Conservation (phyloP, 2,888 invertebrate species). For the Sesia apiformis region DNA sequence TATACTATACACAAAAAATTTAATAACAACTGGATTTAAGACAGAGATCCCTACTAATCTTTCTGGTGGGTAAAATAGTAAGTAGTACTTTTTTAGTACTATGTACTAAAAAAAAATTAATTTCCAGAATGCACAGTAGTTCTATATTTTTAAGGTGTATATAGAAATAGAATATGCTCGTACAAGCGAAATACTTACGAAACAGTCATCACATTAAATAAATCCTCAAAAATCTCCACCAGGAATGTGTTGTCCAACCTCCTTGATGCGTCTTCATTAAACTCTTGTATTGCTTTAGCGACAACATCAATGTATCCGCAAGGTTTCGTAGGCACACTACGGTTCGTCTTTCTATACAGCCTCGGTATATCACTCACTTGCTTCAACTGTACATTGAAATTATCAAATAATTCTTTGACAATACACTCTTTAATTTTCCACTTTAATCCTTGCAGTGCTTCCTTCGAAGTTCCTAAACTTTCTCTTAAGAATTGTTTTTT, state of each 20-base stretch:
- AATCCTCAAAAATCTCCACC: constrained; percentile 39
- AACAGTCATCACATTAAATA: constrained; percentile 68
- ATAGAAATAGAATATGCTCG: background rate
- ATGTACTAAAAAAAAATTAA: no score
- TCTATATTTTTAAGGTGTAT: background rate
- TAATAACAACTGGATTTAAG: no score
- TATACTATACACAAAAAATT: no score
- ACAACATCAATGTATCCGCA: constrained; percentile 85
- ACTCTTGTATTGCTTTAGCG: constrained; percentile 74
- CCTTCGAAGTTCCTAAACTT: constrained; percentile 42
- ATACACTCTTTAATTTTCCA: constrained; percentile 49
- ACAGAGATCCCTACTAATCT: no score
- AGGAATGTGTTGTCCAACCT: constrained; percentile 47
- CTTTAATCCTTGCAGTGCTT: constrained; percentile 30
- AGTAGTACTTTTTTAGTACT: no score
- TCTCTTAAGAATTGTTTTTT: constrained; percentile 34
- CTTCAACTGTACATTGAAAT: constrained; percentile 77
- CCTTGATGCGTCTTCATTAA: constrained; percentile 62
- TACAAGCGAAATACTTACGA: constrained; percentile 60
- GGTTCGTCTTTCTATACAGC: constrained; percentile 92
- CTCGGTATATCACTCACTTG: constrained; percentile 95
- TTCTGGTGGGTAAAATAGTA: no score
- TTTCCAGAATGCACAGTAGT: no score
- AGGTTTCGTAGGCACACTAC: constrained; percentile 86
- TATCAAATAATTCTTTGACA: constrained; percentile 49